phyloP scores from a whole-genome alignment of 1,140 invertebrate genomes.

The Drosophila repleta region DNA sequence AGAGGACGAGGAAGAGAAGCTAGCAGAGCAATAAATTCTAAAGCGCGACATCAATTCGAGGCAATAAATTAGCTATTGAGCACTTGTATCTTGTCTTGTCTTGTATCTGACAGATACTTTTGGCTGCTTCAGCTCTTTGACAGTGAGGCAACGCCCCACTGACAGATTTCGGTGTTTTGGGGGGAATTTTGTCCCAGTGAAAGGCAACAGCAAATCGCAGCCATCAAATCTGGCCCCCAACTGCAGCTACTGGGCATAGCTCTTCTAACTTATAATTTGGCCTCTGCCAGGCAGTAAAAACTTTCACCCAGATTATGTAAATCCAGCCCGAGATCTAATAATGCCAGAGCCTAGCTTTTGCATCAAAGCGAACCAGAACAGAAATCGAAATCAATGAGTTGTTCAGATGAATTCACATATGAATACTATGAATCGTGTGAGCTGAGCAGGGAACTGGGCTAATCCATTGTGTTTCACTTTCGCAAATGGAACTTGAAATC shows the following conservation, averaged over 20 bases:
- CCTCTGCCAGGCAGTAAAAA: slow-evolving; percentile 46
- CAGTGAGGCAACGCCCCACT: slow-evolving; percentile 76
- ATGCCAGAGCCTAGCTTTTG: slow-evolving; percentile 49
- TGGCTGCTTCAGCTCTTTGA: slow-evolving; percentile 47
- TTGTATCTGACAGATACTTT: slow-evolving; percentile 67
- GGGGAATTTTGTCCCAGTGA: slow-evolving; percentile 54
- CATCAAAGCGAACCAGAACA: slow-evolving; percentile 49
- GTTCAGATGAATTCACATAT: neutral
- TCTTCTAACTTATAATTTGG: slow-evolving; percentile 75
- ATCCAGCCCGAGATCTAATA: slow-evolving; percentile 46
- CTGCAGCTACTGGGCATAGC: slow-evolving; percentile 69
- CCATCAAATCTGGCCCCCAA: slow-evolving; percentile 26
- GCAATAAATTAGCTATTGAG: slow-evolving; percentile 46
- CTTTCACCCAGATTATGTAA: slow-evolving; percentile 77
- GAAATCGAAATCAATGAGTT: slow-evolving; percentile 64
- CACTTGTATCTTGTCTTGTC: slow-evolving; percentile 59
- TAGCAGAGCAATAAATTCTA: slow-evolving; percentile 42
- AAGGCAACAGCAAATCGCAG: slow-evolving; percentile 44
- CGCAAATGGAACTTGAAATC: too few species aligned
- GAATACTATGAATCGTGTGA: slow-evolving; percentile 28
- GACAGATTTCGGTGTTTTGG: slow-evolving; percentile 63
- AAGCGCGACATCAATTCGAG: slow-evolving; percentile 63
- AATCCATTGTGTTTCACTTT: neutral
- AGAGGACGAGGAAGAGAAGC: neutral
- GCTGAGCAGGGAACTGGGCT: slow-evolving; percentile 7